Evolutionary conservation across 1,140 invertebrate genomes (phyloP), one percentile per base, ranked within the genome.

Genomic region (Monochamus saltuarius): DNA sequence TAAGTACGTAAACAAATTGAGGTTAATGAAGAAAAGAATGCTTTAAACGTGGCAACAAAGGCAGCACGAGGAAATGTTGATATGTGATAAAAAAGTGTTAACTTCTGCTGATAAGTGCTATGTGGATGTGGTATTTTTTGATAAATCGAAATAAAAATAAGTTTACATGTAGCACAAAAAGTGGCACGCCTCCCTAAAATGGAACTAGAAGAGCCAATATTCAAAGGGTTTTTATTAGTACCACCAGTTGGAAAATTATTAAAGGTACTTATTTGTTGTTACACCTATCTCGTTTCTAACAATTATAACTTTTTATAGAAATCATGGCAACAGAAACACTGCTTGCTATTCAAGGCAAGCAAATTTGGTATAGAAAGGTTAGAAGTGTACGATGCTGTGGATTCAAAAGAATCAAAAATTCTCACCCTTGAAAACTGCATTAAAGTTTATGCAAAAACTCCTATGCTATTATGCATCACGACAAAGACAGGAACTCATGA

Each of bases 401-500:
- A 89, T 71, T 85, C 86, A 67, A 81, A 81, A 37, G 81, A 84
- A 52, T 83, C 84, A 40, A 87, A 86, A 69, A 91, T 93, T 46
- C 85, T 93, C 59, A 90, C 90, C 1, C 78, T 93, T 37, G 89
- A 91, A 79, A 89, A 91, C 73, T 93, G 91, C 74, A 85, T 92
- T 14, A 93, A 93, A 83, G 91, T 94, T 72, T 85, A 85, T 38
- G 82, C 84, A 75, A 80, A 82, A 75, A 79, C 79, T 74, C 78
- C 82, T 14, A 85, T 83, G 62, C 79, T 78, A 53, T 85, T 87
- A 56, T 80, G 79, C 61, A 82, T 94, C 66, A 82, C 90, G 14
- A 91, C 88, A 51, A 91, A 89, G 77, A 84, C 85, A 49, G 80
- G 79, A 11, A 82, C 83, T 10, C 81, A 91, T 68, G 86, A 90